phyloP scores from a whole-genome alignment of 2,113 vertebrate species.

The Mobula birostris region DNA sequence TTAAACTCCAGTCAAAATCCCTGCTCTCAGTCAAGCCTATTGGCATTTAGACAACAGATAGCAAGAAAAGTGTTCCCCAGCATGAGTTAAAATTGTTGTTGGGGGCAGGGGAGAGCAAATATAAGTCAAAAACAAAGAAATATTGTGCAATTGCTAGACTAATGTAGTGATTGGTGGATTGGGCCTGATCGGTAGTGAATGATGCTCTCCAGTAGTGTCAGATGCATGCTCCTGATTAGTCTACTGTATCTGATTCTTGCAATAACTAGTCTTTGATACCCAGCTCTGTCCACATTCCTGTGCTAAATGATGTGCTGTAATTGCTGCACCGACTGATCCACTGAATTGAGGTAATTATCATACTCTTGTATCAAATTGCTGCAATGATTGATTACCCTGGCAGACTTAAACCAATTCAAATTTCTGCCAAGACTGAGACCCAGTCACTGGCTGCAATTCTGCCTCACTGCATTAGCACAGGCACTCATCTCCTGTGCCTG shows the following conservation, averaged over 20 bases:
- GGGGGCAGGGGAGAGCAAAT: not conserved
- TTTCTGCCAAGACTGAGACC: not conserved
- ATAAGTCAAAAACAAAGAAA: conserved; percentile 23
- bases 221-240: not conserved
- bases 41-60: not conserved
- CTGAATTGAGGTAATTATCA: conserved; percentile 25
- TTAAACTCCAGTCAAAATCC: not conserved
- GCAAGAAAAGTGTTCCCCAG: not conserved
- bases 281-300: not conserved
- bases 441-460: not conserved
- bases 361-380: conserved; percentile 27
- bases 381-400: conserved; percentile 4
- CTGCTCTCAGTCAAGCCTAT: not conserved
- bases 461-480: not conserved
- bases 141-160: not conserved
- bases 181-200: not conserved
- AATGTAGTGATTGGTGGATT: not conserved
- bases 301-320: not conserved
- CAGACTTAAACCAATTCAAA: conserved; percentile 19
- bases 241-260: not conserved
- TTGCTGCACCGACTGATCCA: not conserved
- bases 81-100: not conserved
- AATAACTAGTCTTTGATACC: not conserved
- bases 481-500: not conserved
- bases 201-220: not conserved